Evolutionary conservation across 2,797 vertebrate species (phyloP).

Genomic region (Masticophis lateralis): DNA sequence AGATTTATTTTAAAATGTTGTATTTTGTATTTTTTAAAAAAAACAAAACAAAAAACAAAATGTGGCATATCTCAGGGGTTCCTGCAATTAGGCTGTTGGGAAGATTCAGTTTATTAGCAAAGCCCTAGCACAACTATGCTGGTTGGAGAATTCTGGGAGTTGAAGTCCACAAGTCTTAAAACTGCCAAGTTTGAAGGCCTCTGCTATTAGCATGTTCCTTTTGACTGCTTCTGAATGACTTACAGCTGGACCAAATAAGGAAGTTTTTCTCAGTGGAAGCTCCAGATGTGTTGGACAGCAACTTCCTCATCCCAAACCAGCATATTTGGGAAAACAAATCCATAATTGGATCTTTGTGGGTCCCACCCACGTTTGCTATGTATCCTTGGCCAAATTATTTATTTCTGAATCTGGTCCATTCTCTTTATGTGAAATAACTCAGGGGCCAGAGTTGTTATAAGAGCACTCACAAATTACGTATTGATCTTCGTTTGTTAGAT

Average conservation of each 20-base stretch:
- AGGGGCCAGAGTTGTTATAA: background rate
- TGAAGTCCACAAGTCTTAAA: too few species aligned
- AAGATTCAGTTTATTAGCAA: conserved; percentile 41
- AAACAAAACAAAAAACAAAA: conserved; percentile 2
- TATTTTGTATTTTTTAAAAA: conserved; percentile 24
- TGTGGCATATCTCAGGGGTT: conserved; percentile 41
- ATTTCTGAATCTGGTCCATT: background rate
- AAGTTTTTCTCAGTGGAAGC: background rate
- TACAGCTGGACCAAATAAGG: conserved; percentile 17
- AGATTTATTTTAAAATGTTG: conserved; percentile 35
- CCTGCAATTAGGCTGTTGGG: conserved; percentile 36
- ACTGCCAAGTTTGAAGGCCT: too few species aligned
- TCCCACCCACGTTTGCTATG: background rate
- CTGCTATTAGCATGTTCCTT: conserved; percentile 16
- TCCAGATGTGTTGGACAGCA: background rate
- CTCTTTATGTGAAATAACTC: background rate
- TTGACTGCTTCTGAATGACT: conserved; percentile 21
- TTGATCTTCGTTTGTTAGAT: background rate
- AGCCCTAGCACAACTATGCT: conserved; percentile 9
- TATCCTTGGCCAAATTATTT: background rate
- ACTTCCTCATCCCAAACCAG: background rate
- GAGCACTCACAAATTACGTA: background rate
- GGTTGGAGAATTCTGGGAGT: too few species aligned
- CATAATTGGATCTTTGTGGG: background rate
- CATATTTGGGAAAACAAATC: background rate